Evolutionary conservation across 2,888 invertebrate genomes (phyloP), one percentile per base, ranked within the genome.

Genomic region (Phoronis australis): DNA sequence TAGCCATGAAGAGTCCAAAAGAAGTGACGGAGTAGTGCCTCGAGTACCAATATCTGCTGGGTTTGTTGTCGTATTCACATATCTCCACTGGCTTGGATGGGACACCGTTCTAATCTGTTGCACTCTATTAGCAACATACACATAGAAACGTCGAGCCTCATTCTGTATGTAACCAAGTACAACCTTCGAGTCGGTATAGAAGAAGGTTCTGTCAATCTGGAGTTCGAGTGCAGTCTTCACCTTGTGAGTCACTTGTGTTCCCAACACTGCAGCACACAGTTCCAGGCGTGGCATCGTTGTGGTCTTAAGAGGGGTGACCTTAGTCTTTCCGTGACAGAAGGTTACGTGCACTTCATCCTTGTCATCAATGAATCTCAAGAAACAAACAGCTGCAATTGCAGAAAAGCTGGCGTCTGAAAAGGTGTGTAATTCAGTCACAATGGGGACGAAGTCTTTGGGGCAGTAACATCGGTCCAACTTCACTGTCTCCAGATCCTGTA

Each of bases 351-450:
- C 50, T 25, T 37, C 18, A 12, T 37, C 26, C 2, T 50, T 21
- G 15, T 42, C 26, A 23, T 53, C 45, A 3, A 51, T 24, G 15
- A 57, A 35, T 24, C 57, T 31, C 23, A 61, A 20, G 48, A 58
- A 61, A 21, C 53, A 52, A 37, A 54, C 57, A 37, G 54, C 54
- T 9, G 59, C 59, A 45, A 61, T 60, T 2, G 57, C 59, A 21
- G 5, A 20, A 1, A 35, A 41, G 46, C 55, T 55, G n/a, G 49
- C 54, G 46, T 52, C 54, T 20, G 45, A 52, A 39, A 54, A 52
- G 31, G 38, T 27, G 27, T 55, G 55, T 6, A 55, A 25, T 26
- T 55, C 37, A 31, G 31, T 31, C 9, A 15, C 15, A 4, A 44
- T 15, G 5, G 22, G 15, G 5, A 4, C 26, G 25, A 54, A 42